Evolutionary conservation across 2,888 invertebrate genomes (phyloP).

Genomic region (Craniophora ligustri): DNA sequence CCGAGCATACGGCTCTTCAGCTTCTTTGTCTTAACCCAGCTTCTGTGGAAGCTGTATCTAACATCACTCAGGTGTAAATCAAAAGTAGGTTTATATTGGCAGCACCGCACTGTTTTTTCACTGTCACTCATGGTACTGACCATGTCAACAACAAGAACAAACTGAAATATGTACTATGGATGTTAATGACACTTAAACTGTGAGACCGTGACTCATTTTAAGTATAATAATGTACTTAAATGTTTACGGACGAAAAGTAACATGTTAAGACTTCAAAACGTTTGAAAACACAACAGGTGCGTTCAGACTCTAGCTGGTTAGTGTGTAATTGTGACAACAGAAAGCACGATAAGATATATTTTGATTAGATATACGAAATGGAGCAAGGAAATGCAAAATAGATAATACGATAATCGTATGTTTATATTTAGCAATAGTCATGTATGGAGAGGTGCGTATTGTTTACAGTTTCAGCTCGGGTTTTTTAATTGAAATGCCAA

Average conservation of each 20-base stretch:
- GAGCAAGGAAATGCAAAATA: slow-evolving; percentile 74
- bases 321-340: slow-evolving; percentile 32
- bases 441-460: neutral
- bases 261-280: slow-evolving; percentile 19
- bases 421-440: neutral
- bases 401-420: slow-evolving; percentile 6
- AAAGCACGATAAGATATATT: slow-evolving; percentile 47
- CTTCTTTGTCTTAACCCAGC: slow-evolving; percentile 74
- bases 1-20: slow-evolving; percentile 66
- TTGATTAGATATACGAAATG: slow-evolving; percentile 77
- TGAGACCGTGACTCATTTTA: slow-evolving; percentile 33
- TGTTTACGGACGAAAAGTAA: neutral
- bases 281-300: slow-evolving; percentile 15
- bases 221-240: slow-evolving; percentile 3
- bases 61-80: slow-evolving; percentile 64
- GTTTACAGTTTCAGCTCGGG: neutral
- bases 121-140: slow-evolving; percentile 36
- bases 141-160: slow-evolving; percentile 42
- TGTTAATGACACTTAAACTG: slow-evolving; percentile 9
- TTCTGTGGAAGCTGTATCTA: slow-evolving; percentile 66
- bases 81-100: slow-evolving; percentile 58
- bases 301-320: slow-evolving; percentile 7
- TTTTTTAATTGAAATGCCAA: neutral
- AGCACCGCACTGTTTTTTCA: slow-evolving; percentile 67
- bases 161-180: slow-evolving; percentile 5